Evolutionary conservation across 2,888 invertebrate genomes (phyloP).

Genomic region (Drosophila mercatorum): DNA sequence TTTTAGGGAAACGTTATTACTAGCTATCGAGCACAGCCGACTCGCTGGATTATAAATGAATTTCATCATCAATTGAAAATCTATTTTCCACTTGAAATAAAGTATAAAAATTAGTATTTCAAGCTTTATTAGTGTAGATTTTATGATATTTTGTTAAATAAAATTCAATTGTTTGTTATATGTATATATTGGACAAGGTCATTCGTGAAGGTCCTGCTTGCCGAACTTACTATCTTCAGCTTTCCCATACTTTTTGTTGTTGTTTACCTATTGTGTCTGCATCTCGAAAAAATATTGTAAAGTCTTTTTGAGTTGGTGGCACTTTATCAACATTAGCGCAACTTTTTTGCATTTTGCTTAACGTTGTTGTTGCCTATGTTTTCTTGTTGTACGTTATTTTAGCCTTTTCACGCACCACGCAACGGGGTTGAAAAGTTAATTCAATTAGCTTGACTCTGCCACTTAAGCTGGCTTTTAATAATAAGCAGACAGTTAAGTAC

Average conservation of each 20-base stretch:
- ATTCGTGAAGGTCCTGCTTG: constrained; percentile 1
- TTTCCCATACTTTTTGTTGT: background rate
- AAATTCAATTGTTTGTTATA: background rate
- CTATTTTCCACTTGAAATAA: background rate
- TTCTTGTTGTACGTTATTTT: constrained; percentile 52
- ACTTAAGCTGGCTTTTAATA: constrained; percentile 78
- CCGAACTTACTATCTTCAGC: constrained; percentile 4
- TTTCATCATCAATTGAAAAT: background rate
- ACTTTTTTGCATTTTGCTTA: constrained; percentile 56
- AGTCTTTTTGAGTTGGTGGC: constrained; percentile 63
- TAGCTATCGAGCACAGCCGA: constrained; percentile 5
- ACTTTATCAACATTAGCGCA: constrained; percentile 71
- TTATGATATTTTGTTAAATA: background rate
- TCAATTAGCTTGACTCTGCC: constrained; percentile 78
- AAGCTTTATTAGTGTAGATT: too few species aligned
- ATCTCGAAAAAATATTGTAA: constrained; percentile 41
- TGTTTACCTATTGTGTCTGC: constrained; percentile 11
- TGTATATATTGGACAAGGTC: background rate
- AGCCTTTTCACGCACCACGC: constrained; percentile 71
- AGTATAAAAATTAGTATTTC: too few species aligned
- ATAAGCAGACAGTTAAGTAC: constrained; percentile 76
- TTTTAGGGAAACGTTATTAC: constrained; percentile 33
- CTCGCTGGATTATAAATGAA: constrained; percentile 13
- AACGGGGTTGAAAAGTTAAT: constrained; percentile 70
- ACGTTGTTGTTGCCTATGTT: constrained; percentile 30